Percentiles rank a stretch among this genome's conserved stretches.
Evolutionary conservation across 2,113 vertebrate genomes (phyloP).

Genomic region (Mustelus asterias): DNA sequence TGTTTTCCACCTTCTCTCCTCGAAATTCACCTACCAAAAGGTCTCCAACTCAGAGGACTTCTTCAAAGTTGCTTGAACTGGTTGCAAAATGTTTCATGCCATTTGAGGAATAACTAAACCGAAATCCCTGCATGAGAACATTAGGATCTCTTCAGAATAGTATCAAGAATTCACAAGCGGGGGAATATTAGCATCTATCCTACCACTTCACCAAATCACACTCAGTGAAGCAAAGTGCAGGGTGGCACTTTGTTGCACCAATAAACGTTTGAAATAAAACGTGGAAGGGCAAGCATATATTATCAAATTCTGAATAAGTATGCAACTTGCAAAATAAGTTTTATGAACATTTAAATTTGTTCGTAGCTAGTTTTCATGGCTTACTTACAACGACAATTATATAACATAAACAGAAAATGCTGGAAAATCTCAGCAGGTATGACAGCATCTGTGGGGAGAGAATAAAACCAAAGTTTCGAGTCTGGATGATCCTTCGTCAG

Average conservation of each 20-base stretch:
- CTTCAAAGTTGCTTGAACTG: background rate
- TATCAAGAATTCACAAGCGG: background rate
- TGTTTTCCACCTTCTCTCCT: background rate
- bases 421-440: no score
- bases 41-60: background rate
- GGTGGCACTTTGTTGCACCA: background rate
- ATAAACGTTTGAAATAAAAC: background rate
- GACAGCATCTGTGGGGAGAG: no score
- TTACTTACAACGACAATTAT: background rate
- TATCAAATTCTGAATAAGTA: background rate
- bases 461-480: no score
- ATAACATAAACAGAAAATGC: no score
- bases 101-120: background rate
- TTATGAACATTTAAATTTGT: background rate
- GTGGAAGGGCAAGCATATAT: background rate
- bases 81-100: background rate
- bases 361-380: background rate
- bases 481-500: no score
- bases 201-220: background rate
- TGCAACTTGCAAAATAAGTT: background rate
- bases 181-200: background rate
- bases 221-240: background rate
- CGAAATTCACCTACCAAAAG: background rate
- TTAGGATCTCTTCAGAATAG: background rate
- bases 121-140: background rate